These are phyloP conservation scores for Chaunax sp. DNA, from an alignment of 2,797 vertebrate species.

Conservation along the genomic window DNA sequence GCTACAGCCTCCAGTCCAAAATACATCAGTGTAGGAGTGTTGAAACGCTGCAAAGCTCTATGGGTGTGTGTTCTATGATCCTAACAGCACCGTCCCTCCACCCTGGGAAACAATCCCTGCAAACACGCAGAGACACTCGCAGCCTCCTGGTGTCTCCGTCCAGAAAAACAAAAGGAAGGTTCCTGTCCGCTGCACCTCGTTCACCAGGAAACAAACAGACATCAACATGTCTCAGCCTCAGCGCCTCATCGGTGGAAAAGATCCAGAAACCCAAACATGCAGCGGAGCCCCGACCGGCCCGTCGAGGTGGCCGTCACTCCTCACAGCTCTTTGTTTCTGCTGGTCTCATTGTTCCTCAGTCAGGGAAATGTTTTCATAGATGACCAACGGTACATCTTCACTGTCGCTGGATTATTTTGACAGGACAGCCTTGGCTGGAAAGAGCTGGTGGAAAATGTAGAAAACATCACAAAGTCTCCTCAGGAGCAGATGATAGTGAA, in stretches of 20 bases:
- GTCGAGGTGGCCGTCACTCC: slow-evolving; percentile 59
- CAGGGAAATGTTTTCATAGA: slow-evolving; percentile 49
- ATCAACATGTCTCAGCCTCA: slow-evolving; percentile 40
- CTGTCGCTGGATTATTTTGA: slow-evolving; percentile 58
- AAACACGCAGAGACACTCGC: too few relatives aligned
- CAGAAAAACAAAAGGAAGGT: slow-evolving; percentile 80
- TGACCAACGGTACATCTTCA: slow-evolving; percentile 48
- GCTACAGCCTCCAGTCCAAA: slow-evolving; percentile 39
- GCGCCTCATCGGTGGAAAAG: slow-evolving; percentile 51
- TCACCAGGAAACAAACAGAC: slow-evolving; percentile 54
- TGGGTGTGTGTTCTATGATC: slow-evolving; percentile 75
- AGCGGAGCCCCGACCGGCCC: slow-evolving; percentile 23
- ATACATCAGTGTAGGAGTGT: slow-evolving; percentile 29
- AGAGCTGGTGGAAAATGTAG: slow-evolving; percentile 50
- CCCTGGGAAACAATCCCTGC: slow-evolving; percentile 84
- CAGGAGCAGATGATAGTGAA: slow-evolving; percentile 3
- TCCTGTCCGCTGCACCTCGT: slow-evolving; percentile 68
- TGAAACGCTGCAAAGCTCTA: slow-evolving; percentile 40
- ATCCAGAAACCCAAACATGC: slow-evolving; percentile 46
- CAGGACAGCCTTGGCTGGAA: slow-evolving; percentile 42
- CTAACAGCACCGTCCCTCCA: slow-evolving; percentile 62
- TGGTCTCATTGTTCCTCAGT: slow-evolving; percentile 65
- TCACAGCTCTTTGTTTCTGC: slow-evolving; percentile 50
- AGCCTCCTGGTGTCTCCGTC: slow-evolving; percentile 71
- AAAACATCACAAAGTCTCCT: slow-evolving; percentile 39